A percentile compares a stretch with the other conserved stretches of the same genome.
Conservation (phyloP, 2,888 invertebrate genomes). For the Heliconius aoede region DNA sequence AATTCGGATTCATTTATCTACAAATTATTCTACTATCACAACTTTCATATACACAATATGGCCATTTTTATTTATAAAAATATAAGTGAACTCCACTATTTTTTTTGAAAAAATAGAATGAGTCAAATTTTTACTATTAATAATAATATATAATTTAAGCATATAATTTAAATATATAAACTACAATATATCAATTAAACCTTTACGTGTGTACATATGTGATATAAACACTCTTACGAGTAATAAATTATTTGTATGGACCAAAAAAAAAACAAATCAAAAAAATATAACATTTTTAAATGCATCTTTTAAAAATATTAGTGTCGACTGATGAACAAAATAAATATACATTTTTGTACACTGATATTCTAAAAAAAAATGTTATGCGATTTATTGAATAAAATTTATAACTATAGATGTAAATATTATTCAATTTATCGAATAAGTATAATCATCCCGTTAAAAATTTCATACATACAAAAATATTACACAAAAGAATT, state of each 20-base stretch:
- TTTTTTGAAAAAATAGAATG: constrained; percentile 3
- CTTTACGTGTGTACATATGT: no score
- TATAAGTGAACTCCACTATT: neutral
- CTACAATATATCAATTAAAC: neutral
- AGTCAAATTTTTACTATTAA: neutral
- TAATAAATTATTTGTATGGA: neutral
- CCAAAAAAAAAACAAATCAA: neutral
- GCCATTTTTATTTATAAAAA: constrained; percentile 8
- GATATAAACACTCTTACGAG: neutral
- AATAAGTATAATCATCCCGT: neutral
- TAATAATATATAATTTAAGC: neutral
- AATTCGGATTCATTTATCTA: constrained; percentile 35
- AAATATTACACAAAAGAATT: neutral
- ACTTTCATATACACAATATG: constrained; percentile 18
- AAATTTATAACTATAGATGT: neutral
- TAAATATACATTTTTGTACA: neutral
- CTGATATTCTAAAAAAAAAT: neutral
- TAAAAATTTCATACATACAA: neutral
- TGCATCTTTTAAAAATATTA: neutral
- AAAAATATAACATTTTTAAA: constrained; percentile 4
- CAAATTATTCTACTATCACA: constrained; percentile 35
- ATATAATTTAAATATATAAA: no score
- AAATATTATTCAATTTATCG: constrained; percentile 13
- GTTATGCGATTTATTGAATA: constrained; percentile 3
- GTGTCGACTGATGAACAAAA: neutral